phyloP scores from a whole-genome alignment of 2,797 vertebrate genomes.

The Dipus sagitta region DNA sequence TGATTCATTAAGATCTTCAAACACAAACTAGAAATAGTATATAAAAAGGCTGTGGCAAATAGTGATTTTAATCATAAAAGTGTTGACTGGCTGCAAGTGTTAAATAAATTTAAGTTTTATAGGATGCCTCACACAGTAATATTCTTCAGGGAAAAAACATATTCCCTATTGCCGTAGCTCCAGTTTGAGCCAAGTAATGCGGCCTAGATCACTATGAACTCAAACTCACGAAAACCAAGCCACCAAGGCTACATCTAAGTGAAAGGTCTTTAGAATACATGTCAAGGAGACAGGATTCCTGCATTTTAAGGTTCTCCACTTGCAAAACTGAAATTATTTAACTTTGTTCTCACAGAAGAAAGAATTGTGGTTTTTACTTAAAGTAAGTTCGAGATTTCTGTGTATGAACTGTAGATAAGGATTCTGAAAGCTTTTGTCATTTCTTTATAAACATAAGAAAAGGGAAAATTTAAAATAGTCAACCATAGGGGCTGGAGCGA shows the following conservation, averaged over 20 bases:
- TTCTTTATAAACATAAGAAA: slow-evolving; percentile 30
- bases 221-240: slow-evolving; percentile 47
- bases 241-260: slow-evolving; percentile 7
- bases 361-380: slow-evolving; percentile 35
- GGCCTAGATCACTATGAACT: not conserved
- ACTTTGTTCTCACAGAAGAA: slow-evolving; percentile 14
- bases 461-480: slow-evolving; percentile 31
- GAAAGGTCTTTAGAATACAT: not conserved
- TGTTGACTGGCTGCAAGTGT: slow-evolving; percentile 76
- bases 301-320: not conserved
- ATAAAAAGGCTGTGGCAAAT: slow-evolving; percentile 73
- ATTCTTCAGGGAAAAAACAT: slow-evolving; percentile 69
- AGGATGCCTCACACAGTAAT: slow-evolving; percentile 65
- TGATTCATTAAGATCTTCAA: slow-evolving; percentile 79
- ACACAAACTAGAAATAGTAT: slow-evolving; percentile 72
- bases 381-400: slow-evolving; percentile 26
- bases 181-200: slow-evolving; percentile 44
- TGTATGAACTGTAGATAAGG: not conserved
- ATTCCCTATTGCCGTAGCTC: slow-evolving; percentile 50
- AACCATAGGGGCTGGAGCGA: not conserved
- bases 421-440: slow-evolving; percentile 49
- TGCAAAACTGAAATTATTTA: not conserved
- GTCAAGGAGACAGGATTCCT: not conserved
- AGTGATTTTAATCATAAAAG: slow-evolving; percentile 78
- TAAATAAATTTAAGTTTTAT: slow-evolving; percentile 82